These are phyloP conservation scores for Scaptomyza flava DNA, from an alignment of 2,888 invertebrate genomes.

Conservation along the genomic window DNA sequence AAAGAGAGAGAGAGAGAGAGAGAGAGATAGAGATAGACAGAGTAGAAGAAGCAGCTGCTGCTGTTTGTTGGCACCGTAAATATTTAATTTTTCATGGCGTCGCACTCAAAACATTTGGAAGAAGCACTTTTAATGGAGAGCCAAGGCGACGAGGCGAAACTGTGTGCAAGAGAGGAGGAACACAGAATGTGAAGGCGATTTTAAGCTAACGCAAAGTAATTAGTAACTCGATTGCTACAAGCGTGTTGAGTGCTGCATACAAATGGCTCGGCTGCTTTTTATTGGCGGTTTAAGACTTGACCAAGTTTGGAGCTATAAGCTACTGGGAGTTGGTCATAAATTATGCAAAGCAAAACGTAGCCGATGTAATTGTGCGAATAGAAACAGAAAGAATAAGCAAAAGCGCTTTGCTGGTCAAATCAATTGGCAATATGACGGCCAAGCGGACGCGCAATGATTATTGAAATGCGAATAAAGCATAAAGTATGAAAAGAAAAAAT, in stretches of 20 bases:
- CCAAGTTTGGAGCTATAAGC: not conserved
- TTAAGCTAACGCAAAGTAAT: slow-evolving; percentile 75
- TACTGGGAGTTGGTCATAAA: slow-evolving; percentile 43
- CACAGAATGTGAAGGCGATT: slow-evolving; percentile 46
- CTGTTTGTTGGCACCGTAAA: slow-evolving; percentile 52
- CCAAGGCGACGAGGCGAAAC: slow-evolving; percentile 2
- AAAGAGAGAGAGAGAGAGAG: not conserved
- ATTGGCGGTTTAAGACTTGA: slow-evolving; percentile 60
- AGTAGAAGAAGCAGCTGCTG: slow-evolving; percentile 21
- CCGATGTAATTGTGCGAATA: slow-evolving; percentile 33
- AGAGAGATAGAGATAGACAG: not conserved
- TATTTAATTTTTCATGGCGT: slow-evolving; percentile 77
- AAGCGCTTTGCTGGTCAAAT: slow-evolving; percentile 44
- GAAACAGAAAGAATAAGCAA: not conserved
- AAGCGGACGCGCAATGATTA: slow-evolving; percentile 35
- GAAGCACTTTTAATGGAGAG: slow-evolving; percentile 72
- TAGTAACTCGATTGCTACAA: slow-evolving; percentile 74
- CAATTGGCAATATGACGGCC: slow-evolving; percentile 58
- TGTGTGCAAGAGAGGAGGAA: no score
- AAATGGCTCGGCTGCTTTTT: slow-evolving; percentile 51
- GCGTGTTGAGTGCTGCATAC: slow-evolving; percentile 66
- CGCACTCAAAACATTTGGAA: slow-evolving; percentile 42
- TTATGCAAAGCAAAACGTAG: slow-evolving; percentile 56
- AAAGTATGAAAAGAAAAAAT: not conserved
- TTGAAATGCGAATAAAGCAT: slow-evolving; percentile 7